Conservation (phyloP, 2,888 invertebrate species). For the Spodoptera littoralis region DNA sequence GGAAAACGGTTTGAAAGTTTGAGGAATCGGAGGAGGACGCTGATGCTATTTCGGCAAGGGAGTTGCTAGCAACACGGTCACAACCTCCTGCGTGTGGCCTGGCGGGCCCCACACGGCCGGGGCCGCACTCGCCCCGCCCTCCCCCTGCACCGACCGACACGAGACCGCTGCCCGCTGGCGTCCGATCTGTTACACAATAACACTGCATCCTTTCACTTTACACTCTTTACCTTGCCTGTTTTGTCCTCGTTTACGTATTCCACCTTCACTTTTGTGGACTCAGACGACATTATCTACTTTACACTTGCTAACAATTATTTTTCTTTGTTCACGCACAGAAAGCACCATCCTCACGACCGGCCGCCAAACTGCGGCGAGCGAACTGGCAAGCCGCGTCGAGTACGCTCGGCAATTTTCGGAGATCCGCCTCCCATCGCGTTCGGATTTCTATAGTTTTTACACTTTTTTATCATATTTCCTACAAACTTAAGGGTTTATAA, state of each 20-base stretch:
- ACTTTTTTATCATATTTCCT: constrained; percentile 54
- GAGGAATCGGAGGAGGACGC: constrained; percentile 70
- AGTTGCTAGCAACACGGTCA: constrained; percentile 88
- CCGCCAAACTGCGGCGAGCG: constrained; percentile 87
- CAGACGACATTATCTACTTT: constrained; percentile 88
- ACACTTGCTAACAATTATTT: constrained; percentile 81
- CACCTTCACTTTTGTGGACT: constrained; percentile 83
- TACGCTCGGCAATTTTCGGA: constrained; percentile 81
- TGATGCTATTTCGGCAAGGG: constrained; percentile 86
- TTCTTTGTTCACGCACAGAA: constrained; percentile 85
- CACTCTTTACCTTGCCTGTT: constrained; percentile 82
- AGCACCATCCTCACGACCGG: constrained; percentile 87
- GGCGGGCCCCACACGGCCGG: constrained; percentile 89
- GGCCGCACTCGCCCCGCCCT: constrained; percentile 88
- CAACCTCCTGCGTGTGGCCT: constrained; percentile 89
- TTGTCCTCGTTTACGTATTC: constrained; percentile 87
- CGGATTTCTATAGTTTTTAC: constrained; percentile 71
- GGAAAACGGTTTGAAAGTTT: constrained; percentile 65
- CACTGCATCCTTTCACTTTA: constrained; percentile 76
- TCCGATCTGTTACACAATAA: constrained; percentile 87
- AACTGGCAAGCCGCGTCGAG: constrained; percentile 81
- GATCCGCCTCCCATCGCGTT: constrained; percentile 88
- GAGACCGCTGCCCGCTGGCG: constrained; percentile 87
- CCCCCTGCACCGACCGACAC: constrained; percentile 86
- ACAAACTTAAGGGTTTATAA: constrained; percentile 16